Base-by-base conservation (phyloP, 2,888 invertebrate genomes). In the Netelia fuscicornis region DNA sequence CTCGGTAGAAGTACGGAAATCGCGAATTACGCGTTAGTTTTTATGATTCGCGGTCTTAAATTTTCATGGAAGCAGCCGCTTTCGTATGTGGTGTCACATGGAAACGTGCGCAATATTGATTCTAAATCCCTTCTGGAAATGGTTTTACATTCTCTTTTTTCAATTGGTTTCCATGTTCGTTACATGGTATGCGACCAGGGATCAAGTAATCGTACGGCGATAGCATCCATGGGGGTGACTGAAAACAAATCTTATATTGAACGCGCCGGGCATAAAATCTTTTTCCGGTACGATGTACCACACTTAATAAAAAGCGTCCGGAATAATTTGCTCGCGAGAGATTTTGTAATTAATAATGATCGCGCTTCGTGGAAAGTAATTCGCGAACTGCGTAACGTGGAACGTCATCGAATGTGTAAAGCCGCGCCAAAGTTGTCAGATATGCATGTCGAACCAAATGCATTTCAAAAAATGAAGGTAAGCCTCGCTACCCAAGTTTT, bases 1-100 rank as follows among this genome's bases (percentile, higher is more conserved):
- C 81, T 87, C 13, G 89, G 88, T 2, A 70, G 88, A 1, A 76
- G 52, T 0, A 80, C 85, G 2, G n/a, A 81, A 23, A 9, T 77
- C 8, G 89, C 88, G 2, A 89, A 85, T 30, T 83, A 88, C 42
- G 88, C 87, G 13, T 75, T 89, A 13, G 88, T 88, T 2, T 89
- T 90, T 48, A 89, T 90, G 88, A 20, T 89, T 3, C 67, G 86
- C 30, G 89, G 89, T 1, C 44, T 89, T 2, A 85, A 81, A 42
- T 86, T 83, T 5, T 71, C 86, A 9, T 90, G 89, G 90, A 88
- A 89, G 58, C 88, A 89, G 58, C 88, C 88, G 0, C 76, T 90
- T 42, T 81, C 86, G 81, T 23, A 44, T 74, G 30, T 30, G 5
- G 30, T 30, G 0, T 3, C 30, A 30, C 30, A 30, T 30, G 5